phyloP scores from a whole-genome alignment of 2,888 invertebrate genomes.

The Plebejus anna region DNA sequence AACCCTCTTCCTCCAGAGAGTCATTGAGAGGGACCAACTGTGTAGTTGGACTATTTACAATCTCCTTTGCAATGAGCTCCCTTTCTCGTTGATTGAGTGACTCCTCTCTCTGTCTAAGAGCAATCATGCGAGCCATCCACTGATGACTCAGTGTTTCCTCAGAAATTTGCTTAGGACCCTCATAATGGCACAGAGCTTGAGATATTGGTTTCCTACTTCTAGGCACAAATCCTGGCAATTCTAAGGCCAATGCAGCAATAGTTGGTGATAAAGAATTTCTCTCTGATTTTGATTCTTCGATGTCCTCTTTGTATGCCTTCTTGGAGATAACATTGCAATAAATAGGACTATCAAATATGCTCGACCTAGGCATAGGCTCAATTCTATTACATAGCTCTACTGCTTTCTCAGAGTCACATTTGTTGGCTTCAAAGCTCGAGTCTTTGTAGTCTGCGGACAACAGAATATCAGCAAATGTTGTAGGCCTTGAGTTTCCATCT shows the following conservation, averaged over 20 bases:
- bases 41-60: conserved; percentile 60
- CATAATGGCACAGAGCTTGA: conserved; percentile 51
- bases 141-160: conserved; percentile 77
- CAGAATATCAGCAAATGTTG: conserved; percentile 52
- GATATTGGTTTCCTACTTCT: conserved; percentile 58
- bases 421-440: conserved; percentile 53
- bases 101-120: conserved; percentile 73
- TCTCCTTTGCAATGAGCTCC: conserved; percentile 67
- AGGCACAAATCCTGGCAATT: conserved; percentile 73
- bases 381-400: conserved; percentile 55
- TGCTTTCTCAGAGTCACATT: conserved; percentile 71
- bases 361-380: conserved; percentile 58
- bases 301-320: conserved; percentile 42
- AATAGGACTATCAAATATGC: conserved; percentile 56
- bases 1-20: conserved; percentile 38
- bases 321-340: conserved; percentile 62
- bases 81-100: conserved; percentile 74
- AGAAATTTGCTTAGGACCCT: conserved; percentile 71
- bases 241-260: conserved; percentile 67
- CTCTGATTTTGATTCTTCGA: conserved; percentile 43
- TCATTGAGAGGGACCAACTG: conserved; percentile 53
- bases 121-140: conserved; percentile 78
- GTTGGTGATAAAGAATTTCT: conserved; percentile 62
- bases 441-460: conserved; percentile 45
- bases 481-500: conserved; percentile 49